A percentile compares a stretch with the other conserved stretches of the same genome.
Evolutionary conservation across 2,797 vertebrate genomes (phyloP).

Genomic region (Enteromius treurensis): DNA sequence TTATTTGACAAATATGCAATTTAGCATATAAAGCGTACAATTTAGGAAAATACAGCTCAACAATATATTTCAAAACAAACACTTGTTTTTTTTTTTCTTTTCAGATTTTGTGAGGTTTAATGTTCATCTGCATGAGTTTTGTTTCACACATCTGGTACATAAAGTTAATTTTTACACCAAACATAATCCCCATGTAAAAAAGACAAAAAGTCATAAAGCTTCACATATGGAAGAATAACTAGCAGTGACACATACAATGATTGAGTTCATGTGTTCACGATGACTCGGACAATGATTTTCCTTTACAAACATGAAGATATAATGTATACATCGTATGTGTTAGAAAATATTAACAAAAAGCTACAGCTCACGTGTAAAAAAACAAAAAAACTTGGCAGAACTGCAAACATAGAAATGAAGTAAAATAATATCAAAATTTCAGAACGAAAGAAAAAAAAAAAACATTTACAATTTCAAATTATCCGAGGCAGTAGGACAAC

Average conservation of each 20-base stretch:
- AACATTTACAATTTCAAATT: conserved; percentile 17
- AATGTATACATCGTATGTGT: conserved; percentile 56
- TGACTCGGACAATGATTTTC: conserved; percentile 60
- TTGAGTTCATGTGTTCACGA: conserved; percentile 57
- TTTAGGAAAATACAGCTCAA: not conserved
- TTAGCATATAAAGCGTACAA: not conserved
- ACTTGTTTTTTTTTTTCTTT: conserved; percentile 18
- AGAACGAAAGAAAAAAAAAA: conserved; percentile 38
- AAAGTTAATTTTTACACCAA: conserved; percentile 76
- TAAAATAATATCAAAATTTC: conserved; percentile 64
- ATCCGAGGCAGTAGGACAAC: conserved; percentile 34
- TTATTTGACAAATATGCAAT: not conserved
- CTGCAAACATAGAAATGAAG: conserved; percentile 64
- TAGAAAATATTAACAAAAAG: conserved; percentile 66
- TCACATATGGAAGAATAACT: conserved; percentile 61
- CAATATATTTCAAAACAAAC: not conserved
- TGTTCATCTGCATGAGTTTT: conserved; percentile 75
- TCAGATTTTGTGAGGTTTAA: conserved; percentile 79
- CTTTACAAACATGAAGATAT: conserved; percentile 70
- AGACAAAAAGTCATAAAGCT: conserved; percentile 61
- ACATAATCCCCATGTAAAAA: conserved; percentile 68
- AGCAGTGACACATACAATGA: conserved; percentile 61
- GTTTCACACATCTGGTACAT: conserved; percentile 75
- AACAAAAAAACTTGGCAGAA: conserved; percentile 60
- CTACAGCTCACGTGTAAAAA: conserved; percentile 68